A percentile compares a stretch with the other conserved stretches of the same genome.
phyloP scores from a whole-genome alignment of 1,140 invertebrate species.

The Meloidogyne chitwoodi region DNA sequence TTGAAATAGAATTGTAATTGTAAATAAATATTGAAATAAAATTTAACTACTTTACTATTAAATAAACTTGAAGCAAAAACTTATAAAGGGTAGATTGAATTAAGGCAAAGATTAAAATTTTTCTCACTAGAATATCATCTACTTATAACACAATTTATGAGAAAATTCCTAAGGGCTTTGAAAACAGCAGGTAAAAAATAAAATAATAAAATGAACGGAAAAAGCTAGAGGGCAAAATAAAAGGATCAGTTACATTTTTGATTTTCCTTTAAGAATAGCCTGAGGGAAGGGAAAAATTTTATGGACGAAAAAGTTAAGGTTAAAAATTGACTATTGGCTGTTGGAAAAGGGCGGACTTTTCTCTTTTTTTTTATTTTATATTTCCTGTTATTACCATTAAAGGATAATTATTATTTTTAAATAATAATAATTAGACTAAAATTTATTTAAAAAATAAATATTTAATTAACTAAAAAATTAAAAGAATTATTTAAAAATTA shows the following conservation, averaged over 20 bases:
- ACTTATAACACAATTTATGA: not conserved
- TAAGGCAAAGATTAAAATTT: not conserved
- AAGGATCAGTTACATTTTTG: not conserved
- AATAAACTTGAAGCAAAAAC: not conserved
- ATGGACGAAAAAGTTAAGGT: not conserved
- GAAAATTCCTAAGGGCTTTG: not conserved
- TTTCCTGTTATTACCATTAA: not conserved
- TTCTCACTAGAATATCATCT: not conserved
- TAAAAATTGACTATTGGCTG: not conserved
- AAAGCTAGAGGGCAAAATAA: not conserved
- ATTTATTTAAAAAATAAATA: no score
- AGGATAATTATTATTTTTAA: no score
- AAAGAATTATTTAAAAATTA: no score
- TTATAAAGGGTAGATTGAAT: not conserved
- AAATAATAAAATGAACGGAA: not conserved
- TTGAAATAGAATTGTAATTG: no score
- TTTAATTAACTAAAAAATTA: no score
- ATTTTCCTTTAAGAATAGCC: not conserved
- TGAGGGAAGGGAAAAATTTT: not conserved
- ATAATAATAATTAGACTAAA: no score
- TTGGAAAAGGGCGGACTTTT: not conserved
- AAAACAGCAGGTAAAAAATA: not conserved
- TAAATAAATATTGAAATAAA: no score
- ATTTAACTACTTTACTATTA: no score
- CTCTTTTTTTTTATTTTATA: not conserved